A percentile compares a stretch with the other conserved stretches of the same genome.
phyloP scores from a whole-genome alignment of 2,113 vertebrate species.

The Hypanus sabinus region DNA sequence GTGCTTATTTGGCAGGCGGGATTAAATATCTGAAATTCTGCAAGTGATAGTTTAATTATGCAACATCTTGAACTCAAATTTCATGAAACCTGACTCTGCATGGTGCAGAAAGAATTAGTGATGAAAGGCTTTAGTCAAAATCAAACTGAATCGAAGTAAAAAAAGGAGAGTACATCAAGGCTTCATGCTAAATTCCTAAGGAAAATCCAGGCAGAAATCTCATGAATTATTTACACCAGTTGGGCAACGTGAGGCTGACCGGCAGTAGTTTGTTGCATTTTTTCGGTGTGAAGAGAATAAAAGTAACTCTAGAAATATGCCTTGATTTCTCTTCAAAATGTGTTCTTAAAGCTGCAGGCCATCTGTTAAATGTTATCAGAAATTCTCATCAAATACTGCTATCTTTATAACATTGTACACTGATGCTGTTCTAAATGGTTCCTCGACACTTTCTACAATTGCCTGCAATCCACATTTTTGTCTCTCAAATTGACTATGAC shows the following conservation, averaged over 20 bases:
- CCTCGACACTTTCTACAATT: neutral
- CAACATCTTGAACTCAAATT: conserved; percentile 19
- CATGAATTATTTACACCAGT: conserved; percentile 43
- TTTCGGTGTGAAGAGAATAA: neutral
- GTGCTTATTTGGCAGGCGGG: neutral
- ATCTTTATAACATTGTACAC: neutral
- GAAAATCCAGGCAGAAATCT: conserved; percentile 39
- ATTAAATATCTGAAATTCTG: conserved; percentile 28
- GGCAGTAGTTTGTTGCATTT: conserved; percentile 10
- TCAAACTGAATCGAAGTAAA: conserved; percentile 42
- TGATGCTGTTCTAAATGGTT: neutral
- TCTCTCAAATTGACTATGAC: neutral
- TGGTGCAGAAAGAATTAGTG: conserved; percentile 39
- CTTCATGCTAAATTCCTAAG: conserved; percentile 9
- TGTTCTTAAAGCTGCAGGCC: conserved; percentile 11
- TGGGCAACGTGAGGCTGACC: conserved; percentile 41
- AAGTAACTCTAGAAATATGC: neutral
- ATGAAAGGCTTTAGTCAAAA: conserved; percentile 45
- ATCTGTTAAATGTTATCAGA: neutral
- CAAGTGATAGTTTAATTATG: conserved; percentile 21
- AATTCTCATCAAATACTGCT: neutral
- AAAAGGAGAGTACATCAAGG: conserved; percentile 41
- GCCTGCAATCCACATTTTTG: neutral
- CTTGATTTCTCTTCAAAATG: neutral
- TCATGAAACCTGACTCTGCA: conserved; percentile 35